Evolutionary conservation across 2,113 vertebrate genomes (phyloP).

Genomic region (Albula goreensis): DNA sequence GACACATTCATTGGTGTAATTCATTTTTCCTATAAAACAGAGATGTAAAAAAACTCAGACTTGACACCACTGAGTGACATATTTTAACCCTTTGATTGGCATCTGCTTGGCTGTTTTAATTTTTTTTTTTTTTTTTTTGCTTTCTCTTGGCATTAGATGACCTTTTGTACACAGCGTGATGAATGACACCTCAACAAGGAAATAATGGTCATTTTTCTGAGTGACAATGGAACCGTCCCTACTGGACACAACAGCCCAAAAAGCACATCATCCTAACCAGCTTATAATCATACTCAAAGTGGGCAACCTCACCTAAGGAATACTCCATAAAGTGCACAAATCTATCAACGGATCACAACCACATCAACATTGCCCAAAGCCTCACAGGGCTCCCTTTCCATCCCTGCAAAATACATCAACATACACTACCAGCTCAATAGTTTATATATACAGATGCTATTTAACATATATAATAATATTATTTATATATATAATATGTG

Average conservation of each 20-base stretch:
- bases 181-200: not conserved
- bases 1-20: constrained; percentile 18
- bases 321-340: constrained; percentile 31
- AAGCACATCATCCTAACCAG: constrained; percentile 8
- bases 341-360: not conserved
- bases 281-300: not conserved
- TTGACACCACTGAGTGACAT: constrained; percentile 7
- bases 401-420: constrained; percentile 8
- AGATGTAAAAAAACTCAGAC: constrained; percentile 17
- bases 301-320: not conserved
- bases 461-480: too few species aligned
- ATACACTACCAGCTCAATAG: constrained; percentile 1
- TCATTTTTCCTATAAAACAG: not conserved
- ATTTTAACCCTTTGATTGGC: constrained; percentile 12
- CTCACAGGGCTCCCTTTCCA: constrained; percentile 26
- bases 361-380: not conserved
- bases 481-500: not conserved
- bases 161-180: not conserved
- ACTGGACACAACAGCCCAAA: constrained; percentile 7
- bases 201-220: not conserved
- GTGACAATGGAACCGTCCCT: not conserved
- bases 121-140: constrained; percentile 4
- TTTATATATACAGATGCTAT: not conserved
- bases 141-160: constrained; percentile 25
- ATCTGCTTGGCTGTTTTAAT: not conserved